Base-by-base conservation (phyloP, 2,797 vertebrate species). In the Malurus leucopterus region DNA sequence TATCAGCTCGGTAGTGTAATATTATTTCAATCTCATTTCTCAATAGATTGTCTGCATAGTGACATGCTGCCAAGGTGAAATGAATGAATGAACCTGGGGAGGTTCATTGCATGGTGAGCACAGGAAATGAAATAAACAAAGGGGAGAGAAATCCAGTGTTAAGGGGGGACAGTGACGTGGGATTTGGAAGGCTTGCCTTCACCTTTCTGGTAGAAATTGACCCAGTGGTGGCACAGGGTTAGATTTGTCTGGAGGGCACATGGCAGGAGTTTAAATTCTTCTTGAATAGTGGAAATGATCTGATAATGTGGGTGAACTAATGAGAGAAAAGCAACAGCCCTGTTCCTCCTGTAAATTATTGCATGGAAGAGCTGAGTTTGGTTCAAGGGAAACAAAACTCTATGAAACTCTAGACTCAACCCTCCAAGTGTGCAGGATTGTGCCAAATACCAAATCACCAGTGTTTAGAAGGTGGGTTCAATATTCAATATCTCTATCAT, bases 11-110 rank as follows among this genome's bases (percentile, higher is more conserved):
- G 30, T 69, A 78, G n/a, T 0, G 2, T 86, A 94, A 92, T 92
- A 93, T 91, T 94, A 84, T 91, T 95, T 93, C 82, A 88, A 90
- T 93, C 84, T 91, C 88, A 71, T 81, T 81, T 76, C 70, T 91
- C 89, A 70, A 62, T 84, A 91, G 89, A 84, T 92, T 93, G 89
- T 88, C 80, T 21, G 5, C 8, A 1, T 64, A 88, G 91, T 92
- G 91, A 95, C 91, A 86, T 57, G 65, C 47, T 89, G 83, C 77
- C 91, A 93, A 91, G 82, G 77, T 82, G 84, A 92, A 94, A 94
- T 75, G 76, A 91, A 81, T 89, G 70, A 90, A 93, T 41, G 71
- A 90, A 89, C 71, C 53, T 70, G 40, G 57, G 75, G 68, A 89
- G 61, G 51, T 46, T 93, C 71, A 44, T 7, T 47, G 46, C 15